Evolutionary conservation across 2,113 vertebrate species (phyloP), one percentile per base, ranked within the genome.

Genomic region (Cricetomys ansorgei): DNA sequence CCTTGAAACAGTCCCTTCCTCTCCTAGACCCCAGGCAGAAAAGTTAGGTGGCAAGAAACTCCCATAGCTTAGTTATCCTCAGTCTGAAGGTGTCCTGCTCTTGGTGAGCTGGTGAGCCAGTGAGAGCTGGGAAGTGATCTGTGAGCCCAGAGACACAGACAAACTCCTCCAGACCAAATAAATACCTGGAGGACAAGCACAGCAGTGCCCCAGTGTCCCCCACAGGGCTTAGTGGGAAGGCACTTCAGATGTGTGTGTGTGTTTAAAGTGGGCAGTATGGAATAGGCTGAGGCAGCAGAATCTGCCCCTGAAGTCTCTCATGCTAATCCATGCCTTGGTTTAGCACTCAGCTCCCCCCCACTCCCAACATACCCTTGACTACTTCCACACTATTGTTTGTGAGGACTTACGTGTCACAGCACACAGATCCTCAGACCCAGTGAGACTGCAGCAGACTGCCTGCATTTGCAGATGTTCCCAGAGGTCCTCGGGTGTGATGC

Each of bases 121-220:
- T 1, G 27, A 23, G 40, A 43, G 48, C 55, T 37, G 9, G 43
- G 29, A 62, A 7, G 3, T 2, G 3, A 10, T 45, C 43, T 77
- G 34, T 67, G 7, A 17, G 21, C 19, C 34, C 0, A 0, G 19
- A 45, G 76, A 70, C 3, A 2, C 23, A 25, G 2, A 10, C 27
- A 55, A 65, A 48, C 21, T 50, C 64, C 62, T 86, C 11, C 10
- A 80, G 65, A 55, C 13, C n/a, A n/a, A n/a, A n/a, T 34, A 69
- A 48, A 29, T 37, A 23, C 16, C 9, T 37, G 64, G 53, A 19
- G 34, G 27, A 50, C 6, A 8, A 7, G 29, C 29, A 1, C 0
- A 34, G 40, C 43, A 21, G n/a, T 21, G 53, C 43, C 34, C 57
- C 69, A 21, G 84, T 0, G 2, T 64, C 13, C n/a, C n/a, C n/a